Evolutionary conservation across 2,797 vertebrate species (phyloP).

Genomic region (Coregonus ussuriensis): DNA sequence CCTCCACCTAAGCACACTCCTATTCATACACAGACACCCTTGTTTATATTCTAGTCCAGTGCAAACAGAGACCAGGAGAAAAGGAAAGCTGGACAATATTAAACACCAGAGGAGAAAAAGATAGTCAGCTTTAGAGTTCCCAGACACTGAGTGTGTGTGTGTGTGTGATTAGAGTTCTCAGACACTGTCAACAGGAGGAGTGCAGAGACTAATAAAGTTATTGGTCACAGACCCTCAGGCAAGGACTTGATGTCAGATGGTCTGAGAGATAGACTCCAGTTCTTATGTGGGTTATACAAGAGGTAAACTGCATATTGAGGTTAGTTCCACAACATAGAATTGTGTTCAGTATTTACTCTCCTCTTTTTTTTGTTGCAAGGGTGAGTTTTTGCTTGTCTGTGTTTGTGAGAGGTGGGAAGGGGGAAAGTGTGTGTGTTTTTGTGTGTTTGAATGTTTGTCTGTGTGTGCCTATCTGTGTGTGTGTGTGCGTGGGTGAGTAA

Average conservation of each 20-base stretch:
- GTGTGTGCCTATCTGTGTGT: background rate
- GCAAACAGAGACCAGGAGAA: background rate
- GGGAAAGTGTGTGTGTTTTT: background rate
- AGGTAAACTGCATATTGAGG: background rate
- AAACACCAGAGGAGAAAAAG: background rate
- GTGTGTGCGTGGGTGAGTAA: background rate
- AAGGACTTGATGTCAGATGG: background rate
- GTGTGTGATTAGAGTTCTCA: no score
- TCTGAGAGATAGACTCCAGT: background rate
- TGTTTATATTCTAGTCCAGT: background rate
- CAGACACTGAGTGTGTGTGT: no score
- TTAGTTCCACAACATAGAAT: background rate
- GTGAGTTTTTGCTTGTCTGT: background rate
- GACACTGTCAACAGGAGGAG: no score
- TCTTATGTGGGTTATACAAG: background rate
- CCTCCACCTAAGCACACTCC: background rate
- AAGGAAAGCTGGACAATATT: background rate
- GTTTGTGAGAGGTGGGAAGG: background rate
- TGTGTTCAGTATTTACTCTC: background rate
- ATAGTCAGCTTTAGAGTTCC: background rate
- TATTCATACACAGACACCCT: conserved; percentile 19
- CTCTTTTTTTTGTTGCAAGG: background rate
- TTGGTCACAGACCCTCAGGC: background rate
- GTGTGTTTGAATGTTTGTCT: background rate
- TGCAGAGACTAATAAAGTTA: no score